Evolutionary conservation across 2,797 vertebrate genomes (phyloP).

Genomic region (Parauchenoglanis punctatus): DNA sequence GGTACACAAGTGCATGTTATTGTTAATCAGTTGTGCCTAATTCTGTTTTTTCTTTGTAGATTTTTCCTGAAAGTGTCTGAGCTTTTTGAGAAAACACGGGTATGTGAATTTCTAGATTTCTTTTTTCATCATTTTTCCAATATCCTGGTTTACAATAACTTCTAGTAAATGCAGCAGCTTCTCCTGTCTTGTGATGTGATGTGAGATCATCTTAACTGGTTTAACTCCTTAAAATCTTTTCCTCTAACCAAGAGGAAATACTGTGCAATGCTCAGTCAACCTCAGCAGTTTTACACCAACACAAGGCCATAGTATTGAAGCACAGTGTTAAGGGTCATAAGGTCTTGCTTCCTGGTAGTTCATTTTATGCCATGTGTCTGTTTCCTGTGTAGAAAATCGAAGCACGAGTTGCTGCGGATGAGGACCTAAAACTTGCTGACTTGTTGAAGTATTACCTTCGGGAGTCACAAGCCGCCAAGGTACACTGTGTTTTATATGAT

Average conservation of each 20-base stretch:
- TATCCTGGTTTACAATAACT: neutral
- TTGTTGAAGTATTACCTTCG: slow-evolving; percentile 96
- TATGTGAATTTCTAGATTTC: slow-evolving; percentile 68
- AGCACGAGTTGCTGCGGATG: slow-evolving; percentile 93
- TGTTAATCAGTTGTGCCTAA: neutral
- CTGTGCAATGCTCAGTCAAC: neutral
- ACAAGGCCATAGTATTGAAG: neutral
- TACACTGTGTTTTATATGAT: slow-evolving; percentile 51
- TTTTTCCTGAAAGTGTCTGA: slow-evolving; percentile 98
- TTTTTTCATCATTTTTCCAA: neutral
- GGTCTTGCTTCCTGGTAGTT: slow-evolving; percentile 35
- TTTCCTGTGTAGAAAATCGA: slow-evolving; percentile 88
- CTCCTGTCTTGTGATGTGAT: neutral
- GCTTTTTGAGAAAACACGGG: slow-evolving; percentile 96
- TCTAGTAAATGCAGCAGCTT: neutral
- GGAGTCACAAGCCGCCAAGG: slow-evolving; percentile 98
- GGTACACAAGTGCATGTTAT: neutral
- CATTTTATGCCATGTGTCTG: slow-evolving; percentile 17
- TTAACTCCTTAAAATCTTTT: slow-evolving; percentile 12
- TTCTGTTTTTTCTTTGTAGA: slow-evolving; percentile 66
- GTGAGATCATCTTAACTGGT: neutral
- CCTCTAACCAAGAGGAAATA: neutral
- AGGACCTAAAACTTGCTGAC: slow-evolving; percentile 96
- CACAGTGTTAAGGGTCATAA: neutral
- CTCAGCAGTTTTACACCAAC: slow-evolving; percentile 32